Base-by-base conservation (phyloP, 2,113 vertebrate species). In the Ophthalmolycus amberensis region DNA sequence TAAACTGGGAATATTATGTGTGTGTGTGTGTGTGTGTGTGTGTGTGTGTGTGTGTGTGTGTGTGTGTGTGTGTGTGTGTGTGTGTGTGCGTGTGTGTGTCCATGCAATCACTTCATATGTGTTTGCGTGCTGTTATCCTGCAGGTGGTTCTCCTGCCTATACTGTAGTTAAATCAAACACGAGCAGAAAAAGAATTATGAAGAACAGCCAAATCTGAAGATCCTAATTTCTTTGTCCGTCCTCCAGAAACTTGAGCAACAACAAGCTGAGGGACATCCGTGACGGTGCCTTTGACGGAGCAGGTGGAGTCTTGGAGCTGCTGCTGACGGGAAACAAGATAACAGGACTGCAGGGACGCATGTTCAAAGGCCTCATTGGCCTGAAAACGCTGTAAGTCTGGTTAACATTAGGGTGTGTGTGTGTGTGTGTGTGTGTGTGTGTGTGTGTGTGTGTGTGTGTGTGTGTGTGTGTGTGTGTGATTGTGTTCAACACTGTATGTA, bases 281-380 rank as follows among this genome's bases (percentile, higher is more conserved):
- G 98, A 99, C 72, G 98, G 97, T 0, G 74, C 91, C 0, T 99
- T 99, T 5, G 98, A 99, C 0, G 98, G 98, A 0, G 96, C 97
- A 0, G 90, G 88, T 0, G 95, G 96, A 0, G 96, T 99, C 80
- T 91, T 96, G 92, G 98, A 99, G 84, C 94, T 99, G 84, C 94
- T 98, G 88, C 94, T 99, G 88, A 99, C 97, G 0, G 97, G 97
- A 68, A 99, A 99, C 94, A 97, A 97, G 89, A 95, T 99, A 83
- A 97, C 97, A 2, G 86, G 89, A 0, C 92, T 98, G 76, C 97
- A 98, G 0, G 97, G 97, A 0, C 94, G 96, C 67, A 96, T 97
- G 96, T 98, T 99, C 92, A 93, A 90, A 18, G 98, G 98, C 40
- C 96, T 99, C 62, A 86, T 85, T 0, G 95, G 97, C 20, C 96